Evolutionary conservation across 2,113 vertebrate species (phyloP).

Genomic region (Procavia capensis): DNA sequence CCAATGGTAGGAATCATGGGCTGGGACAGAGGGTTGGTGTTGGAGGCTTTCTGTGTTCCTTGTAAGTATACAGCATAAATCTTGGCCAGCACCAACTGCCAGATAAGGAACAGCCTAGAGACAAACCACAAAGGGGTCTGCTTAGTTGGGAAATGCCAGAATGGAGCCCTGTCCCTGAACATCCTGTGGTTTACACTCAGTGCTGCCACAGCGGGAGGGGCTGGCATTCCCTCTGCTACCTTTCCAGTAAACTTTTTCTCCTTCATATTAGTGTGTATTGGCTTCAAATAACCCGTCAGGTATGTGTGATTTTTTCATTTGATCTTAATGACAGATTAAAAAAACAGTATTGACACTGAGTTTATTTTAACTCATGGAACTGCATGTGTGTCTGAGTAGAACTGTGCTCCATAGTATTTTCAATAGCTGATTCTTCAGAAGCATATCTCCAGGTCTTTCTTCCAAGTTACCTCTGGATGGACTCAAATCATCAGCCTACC

Average conservation of each 20-base stretch:
- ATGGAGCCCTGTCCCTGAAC: not conserved
- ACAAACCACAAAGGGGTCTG: not conserved
- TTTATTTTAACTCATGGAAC: not conserved
- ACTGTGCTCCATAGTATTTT: not conserved
- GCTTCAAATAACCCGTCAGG: not conserved
- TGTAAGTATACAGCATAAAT: not conserved
- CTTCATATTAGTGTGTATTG: not conserved
- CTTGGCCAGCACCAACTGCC: not conserved
- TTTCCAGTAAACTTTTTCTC: not conserved
- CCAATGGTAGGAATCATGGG: rapidly evolving
- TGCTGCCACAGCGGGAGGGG: not conserved
- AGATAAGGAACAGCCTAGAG: no score
- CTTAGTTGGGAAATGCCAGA: not conserved
- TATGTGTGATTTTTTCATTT: not conserved
- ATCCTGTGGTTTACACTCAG: not conserved
- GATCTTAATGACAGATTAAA: not conserved
- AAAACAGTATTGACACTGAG: not conserved
- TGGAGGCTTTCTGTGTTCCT: not conserved
- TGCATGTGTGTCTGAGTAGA: not conserved
- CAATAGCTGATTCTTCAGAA: no score
- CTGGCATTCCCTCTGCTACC: not conserved
- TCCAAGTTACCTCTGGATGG: not conserved
- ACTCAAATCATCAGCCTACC: not conserved
- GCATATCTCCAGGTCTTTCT: not conserved
- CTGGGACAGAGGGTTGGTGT: not conserved